These are phyloP conservation scores for Thereva nobilitata DNA, from an alignment of 2,888 invertebrate species.

Conservation along the genomic window DNA sequence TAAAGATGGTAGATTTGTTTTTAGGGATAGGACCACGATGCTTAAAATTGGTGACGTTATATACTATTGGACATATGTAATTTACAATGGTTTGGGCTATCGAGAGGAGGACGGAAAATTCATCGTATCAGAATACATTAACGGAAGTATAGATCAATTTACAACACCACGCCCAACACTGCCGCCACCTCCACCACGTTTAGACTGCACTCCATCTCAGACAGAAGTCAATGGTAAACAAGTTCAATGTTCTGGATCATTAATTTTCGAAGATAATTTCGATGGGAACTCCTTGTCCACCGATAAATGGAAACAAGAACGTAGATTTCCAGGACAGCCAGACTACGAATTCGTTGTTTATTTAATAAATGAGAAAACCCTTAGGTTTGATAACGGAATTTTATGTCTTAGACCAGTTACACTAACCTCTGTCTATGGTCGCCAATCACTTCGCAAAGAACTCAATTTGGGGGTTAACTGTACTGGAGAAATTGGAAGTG, in stretches of 20 bases:
- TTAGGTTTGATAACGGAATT: conserved; percentile 45
- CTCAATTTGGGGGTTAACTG: conserved; percentile 49
- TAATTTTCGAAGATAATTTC: conserved; percentile 53
- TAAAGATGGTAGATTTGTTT: conserved; percentile 69
- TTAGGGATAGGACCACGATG: conserved; percentile 63
- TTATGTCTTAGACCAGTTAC: conserved; percentile 46
- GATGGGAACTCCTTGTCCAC: conserved; percentile 42
- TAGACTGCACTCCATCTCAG: background rate
- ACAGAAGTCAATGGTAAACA: conserved; percentile 24
- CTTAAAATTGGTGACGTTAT: conserved; percentile 69
- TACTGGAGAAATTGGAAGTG: conserved; percentile 48
- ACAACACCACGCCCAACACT: no score
- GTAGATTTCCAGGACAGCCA: conserved; percentile 50
- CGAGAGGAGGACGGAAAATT: conserved; percentile 62
- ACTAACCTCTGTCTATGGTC: conserved; percentile 38
- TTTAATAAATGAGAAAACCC: conserved; percentile 37
- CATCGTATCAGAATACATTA: no score
- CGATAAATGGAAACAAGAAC: conserved; percentile 49
- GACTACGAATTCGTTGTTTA: conserved; percentile 53
- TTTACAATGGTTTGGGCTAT: conserved; percentile 71
- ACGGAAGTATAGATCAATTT: no score
- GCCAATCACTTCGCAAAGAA: conserved; percentile 4
- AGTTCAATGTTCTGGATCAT: conserved; percentile 48
- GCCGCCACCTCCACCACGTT: no score
- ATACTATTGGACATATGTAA: conserved; percentile 77